Evolutionary conservation across 2,113 vertebrate species (phyloP).

Genomic region (Clarias batrachus): DNA sequence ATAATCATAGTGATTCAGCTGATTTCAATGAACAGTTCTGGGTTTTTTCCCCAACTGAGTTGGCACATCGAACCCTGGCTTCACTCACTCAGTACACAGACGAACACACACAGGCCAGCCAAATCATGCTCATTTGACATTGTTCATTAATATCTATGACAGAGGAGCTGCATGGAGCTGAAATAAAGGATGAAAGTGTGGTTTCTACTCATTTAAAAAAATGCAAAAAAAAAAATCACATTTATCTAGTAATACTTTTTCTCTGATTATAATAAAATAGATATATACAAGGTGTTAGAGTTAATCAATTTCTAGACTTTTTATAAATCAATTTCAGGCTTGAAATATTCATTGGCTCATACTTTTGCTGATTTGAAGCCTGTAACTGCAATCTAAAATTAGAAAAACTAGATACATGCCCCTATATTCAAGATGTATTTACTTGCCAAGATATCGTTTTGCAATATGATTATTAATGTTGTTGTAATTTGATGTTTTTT

Average conservation of each 20-base stretch:
- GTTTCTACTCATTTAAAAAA: not conserved
- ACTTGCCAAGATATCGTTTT: not conserved
- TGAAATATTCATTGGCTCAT: not conserved
- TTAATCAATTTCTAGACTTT: not conserved
- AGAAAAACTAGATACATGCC: not conserved
- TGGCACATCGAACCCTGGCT: conserved; percentile 15
- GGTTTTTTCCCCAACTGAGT: not conserved
- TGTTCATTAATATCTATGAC: not conserved
- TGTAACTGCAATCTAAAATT: not conserved
- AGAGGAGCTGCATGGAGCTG: not conserved
- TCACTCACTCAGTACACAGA: conserved; percentile 1
- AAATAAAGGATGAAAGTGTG: not conserved
- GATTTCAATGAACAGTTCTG: conserved; percentile 30
- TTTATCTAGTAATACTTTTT: not conserved
- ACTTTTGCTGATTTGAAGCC: not conserved
- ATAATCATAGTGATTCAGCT: conserved; percentile 49
- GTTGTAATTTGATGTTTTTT: not conserved
- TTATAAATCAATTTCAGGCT: not conserved
- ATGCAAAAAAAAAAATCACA: not conserved
- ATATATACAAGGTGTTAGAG: not conserved
- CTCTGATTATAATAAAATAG: not conserved
- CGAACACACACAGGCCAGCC: not conserved
- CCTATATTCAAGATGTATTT: not conserved
- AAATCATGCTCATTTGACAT: not conserved
- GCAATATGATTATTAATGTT: not conserved